Percentiles rank a stretch among this genome's conserved stretches.
Conservation (phyloP, 1,140 invertebrate genomes). For the Ceratina australensis region DNA sequence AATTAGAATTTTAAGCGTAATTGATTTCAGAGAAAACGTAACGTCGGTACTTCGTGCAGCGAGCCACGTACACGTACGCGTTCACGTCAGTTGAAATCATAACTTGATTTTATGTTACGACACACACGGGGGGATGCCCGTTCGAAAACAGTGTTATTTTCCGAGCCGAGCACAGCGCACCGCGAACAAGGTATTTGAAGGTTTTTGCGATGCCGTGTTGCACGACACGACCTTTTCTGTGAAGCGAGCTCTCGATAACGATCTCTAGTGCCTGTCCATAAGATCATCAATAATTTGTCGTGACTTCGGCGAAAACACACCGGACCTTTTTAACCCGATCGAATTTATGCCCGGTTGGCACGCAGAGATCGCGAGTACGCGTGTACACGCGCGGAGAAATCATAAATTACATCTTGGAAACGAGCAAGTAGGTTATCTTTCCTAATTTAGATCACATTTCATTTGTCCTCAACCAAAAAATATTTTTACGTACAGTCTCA, state of each 20-base stretch:
- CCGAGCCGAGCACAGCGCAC: conserved; percentile 10
- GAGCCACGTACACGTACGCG: too few relatives aligned
- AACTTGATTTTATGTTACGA: too few relatives aligned
- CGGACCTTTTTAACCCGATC: conserved; percentile 25
- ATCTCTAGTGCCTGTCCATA: conserved; percentile 51
- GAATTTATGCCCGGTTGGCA: conserved; percentile 47
- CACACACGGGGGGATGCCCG: conserved; percentile 12
- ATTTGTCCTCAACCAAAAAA: too few relatives aligned
- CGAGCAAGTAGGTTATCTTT: too few relatives aligned
- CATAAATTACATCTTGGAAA: conserved; percentile 42
- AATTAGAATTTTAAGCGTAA: too few relatives aligned
- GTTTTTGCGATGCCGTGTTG: conserved; percentile 32
- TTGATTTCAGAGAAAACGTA: too few relatives aligned
- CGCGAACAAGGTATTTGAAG: conserved; percentile 29
- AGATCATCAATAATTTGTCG: conserved; percentile 59
- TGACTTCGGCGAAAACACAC: conserved; percentile 42
- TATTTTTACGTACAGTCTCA: too few relatives aligned
- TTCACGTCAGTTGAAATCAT: too few relatives aligned
- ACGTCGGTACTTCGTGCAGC: too few relatives aligned
- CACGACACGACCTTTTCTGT: conserved; percentile 45
- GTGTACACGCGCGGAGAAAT: conserved; percentile 45
- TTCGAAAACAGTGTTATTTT: conserved; percentile 37
- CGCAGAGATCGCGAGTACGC: conserved; percentile 34
- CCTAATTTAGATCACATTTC: too few relatives aligned
- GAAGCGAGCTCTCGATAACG: conserved; percentile 34